Base-by-base conservation (phyloP, 2,797 vertebrate genomes). In the Tarsius wallacei region DNA sequence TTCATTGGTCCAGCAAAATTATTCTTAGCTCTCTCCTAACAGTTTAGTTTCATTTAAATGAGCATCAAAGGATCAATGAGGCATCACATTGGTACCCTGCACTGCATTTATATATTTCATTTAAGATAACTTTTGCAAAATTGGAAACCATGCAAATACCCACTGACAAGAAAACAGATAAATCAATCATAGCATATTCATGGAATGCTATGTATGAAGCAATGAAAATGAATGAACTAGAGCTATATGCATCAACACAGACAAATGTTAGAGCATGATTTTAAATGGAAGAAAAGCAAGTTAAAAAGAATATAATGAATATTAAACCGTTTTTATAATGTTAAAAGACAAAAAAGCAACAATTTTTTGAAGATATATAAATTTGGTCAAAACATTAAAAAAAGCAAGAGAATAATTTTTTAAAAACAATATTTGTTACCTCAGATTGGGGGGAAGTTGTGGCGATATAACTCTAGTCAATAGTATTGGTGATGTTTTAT, bases 341-440 rank as follows among this genome's bases (percentile, higher is more conserved):
- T 57, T 95, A 94, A 84, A 73, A 90, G 22, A 87, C n/a, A 59
- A 57, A 93, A 26, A 76, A 64, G 26, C 51, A 82, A 47, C 1
- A 86, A 66, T 59, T 78, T 85, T 76, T 87, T 59, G 33, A 88
- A 13, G 49, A 53, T 28, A 77, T 24, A 14, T 6, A 55, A 47
- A 93, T 64, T 51, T 74, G 13, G 16, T 59, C 22, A 90, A 96
- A 93, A 95, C 26, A 82, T 24, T 81, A 68, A 63, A 24, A 68
- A 95, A 90, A 64, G 15, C 26, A 28, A 90, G 14, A 89, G 15
- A 88, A 51, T 64, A 47, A 57, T 55, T 91, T 96, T 94, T 91
- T 17, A 66, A 88, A 85, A 86, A 70, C 61, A 71, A 7, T 64
- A 94, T 57, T 36, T 91, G 51, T 94, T 71, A 61, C 4, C 55